Evolutionary conservation across 2,888 invertebrate species (phyloP).

Genomic region (Perithous albicinctus): DNA sequence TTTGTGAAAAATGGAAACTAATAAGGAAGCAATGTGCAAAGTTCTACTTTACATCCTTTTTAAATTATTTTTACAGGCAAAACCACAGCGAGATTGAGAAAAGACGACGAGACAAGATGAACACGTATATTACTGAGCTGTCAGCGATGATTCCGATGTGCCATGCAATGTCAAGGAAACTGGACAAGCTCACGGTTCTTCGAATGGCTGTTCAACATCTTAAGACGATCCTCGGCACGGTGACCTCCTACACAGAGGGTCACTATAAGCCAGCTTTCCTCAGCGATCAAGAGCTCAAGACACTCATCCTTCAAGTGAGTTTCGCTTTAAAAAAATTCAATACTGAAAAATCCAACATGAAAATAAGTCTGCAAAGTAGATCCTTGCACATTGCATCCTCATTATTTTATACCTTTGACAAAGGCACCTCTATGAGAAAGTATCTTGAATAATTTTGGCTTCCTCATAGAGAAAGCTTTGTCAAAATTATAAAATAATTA

Average conservation of each 20-base stretch:
- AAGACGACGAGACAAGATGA: conserved; percentile 97
- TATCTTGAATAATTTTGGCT: too few relatives aligned
- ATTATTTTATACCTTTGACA: too few relatives aligned
- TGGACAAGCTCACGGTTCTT: conserved; percentile 95
- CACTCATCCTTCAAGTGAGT: conserved; percentile 91
- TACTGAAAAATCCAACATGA: neutral
- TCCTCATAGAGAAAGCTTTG: too few relatives aligned
- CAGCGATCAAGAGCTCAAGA: conserved; percentile 94
- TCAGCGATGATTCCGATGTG: conserved; percentile 97
- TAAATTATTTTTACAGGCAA: conserved; percentile 87
- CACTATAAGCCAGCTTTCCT: conserved; percentile 93
- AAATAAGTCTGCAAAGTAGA: too few relatives aligned
- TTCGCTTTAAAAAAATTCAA: conserved; percentile 41
- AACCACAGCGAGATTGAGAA: conserved; percentile 99
- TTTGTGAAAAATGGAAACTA: too few relatives aligned
- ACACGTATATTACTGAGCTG: conserved; percentile 96
- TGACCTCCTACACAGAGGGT: conserved; percentile 91
- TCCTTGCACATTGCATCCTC: too few relatives aligned
- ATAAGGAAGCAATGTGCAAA: too few relatives aligned
- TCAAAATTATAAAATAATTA: too few relatives aligned
- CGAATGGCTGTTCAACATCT: conserved; percentile 97
- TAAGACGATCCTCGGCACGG: conserved; percentile 91
- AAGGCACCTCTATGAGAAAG: too few relatives aligned
- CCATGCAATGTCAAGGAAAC: conserved; percentile 95
- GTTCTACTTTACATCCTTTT: too few relatives aligned